A percentile compares a stretch with the other conserved stretches of the same genome.
Conservation (phyloP, 2,113 vertebrate species). For the Malurus melanocephalus region DNA sequence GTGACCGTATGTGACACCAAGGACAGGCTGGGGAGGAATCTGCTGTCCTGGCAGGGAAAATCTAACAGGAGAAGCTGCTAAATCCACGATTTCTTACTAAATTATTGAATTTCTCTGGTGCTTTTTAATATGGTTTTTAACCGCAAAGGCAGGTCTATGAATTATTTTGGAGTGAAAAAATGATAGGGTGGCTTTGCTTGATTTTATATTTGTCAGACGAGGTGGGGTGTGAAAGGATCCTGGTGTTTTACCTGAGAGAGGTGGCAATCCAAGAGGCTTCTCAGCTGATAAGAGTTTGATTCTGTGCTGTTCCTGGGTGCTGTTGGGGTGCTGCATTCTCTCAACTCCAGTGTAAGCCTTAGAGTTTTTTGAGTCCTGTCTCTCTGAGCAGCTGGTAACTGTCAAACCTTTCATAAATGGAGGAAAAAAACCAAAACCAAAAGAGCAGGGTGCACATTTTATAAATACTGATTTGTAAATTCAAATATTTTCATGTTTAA, state of each 20-base stretch:
- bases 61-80: background rate
- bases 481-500: slow-evolving; percentile 32
- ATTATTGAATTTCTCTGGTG: background rate
- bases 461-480: background rate
- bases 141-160: background rate
- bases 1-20: background rate
- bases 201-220: background rate
- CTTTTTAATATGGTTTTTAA: background rate
- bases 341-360: background rate
- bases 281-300: background rate
- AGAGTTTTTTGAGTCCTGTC: background rate
- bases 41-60: background rate
- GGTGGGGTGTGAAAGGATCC: background rate
- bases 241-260: background rate
- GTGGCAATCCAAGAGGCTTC: background rate
- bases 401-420: background rate
- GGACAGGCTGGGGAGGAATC: background rate
- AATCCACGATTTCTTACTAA: background rate
- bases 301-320: fast-evolving
- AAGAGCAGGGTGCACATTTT: background rate
- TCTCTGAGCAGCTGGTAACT: background rate
- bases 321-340: background rate
- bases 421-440: background rate
- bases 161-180: background rate
- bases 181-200: background rate